Base-by-base conservation (phyloP, 2,797 vertebrate species). In the Allobates femoralis region DNA sequence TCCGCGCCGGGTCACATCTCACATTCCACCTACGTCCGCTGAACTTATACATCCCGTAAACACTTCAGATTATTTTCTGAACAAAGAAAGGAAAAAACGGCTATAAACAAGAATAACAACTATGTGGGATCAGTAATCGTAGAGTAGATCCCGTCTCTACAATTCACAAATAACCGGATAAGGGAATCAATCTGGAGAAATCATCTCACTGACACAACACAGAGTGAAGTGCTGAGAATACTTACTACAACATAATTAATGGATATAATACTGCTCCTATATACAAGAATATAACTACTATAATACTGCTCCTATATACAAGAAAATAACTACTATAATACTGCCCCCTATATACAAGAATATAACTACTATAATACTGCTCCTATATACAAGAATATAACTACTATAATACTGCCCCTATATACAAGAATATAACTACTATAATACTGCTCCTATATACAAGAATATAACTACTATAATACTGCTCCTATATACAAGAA, bases 341-440 rank as follows among this genome's bases (percentile, higher is more conserved):
- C 26, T 64, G 12, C 12, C 41, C 41, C 41, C n/a, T n/a, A 30
- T 64, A 3, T 64, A 30, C 60, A 64, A 16, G 26, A 64, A 15
- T 64, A 64, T 64, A 30, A 64, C 60, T 64, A 64, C 60, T 64
- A 64, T 64, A 64, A 64, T 64, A 64, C 60, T 64, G 26, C 60
- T 3, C 60, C 60, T 64, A 64, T 64, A 3, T 64, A 64, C 60
- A 64, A 16, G 60, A 64, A 28, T 64, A 30, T 64, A 64, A 64
- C 60, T 64, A 64, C 60, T 64, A 64, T 64, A 64, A 64, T 28
- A 64, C 60, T 64, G 26, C 26, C 26, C 26, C 26, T 30, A 64
- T 30, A 14, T 64, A 64, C 60, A 64, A 30, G 26, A 64, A 64
- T 64, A 28, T 64, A 30, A 64, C 26, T 64, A 64, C 60, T 64